Conservation (phyloP, 2,113 vertebrate species). For the Naja naja region DNA sequence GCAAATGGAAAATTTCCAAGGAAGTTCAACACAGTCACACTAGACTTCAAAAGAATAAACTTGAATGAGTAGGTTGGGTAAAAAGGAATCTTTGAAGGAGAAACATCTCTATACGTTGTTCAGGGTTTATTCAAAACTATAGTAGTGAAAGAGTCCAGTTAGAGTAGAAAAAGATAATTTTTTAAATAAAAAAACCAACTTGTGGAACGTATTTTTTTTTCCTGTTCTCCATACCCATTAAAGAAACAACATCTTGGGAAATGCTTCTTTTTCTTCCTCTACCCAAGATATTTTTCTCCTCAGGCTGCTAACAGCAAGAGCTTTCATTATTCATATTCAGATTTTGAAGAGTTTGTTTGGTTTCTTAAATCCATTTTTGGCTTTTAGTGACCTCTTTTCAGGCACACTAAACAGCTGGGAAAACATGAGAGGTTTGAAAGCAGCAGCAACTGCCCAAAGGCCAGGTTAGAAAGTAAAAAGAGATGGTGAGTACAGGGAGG, state of each 20-base stretch:
- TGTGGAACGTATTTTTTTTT: background rate
- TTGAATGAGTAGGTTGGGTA: background rate
- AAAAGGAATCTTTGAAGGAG: background rate
- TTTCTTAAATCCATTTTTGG: constrained; percentile 43
- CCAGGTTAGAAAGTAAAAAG: background rate
- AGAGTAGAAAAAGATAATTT: background rate
- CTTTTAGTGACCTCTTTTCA: constrained; percentile 47
- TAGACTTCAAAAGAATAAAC: background rate
- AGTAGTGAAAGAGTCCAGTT: background rate
- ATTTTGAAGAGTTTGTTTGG: constrained; percentile 53
- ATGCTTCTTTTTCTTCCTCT: background rate
- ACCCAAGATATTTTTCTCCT: background rate
- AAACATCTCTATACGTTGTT: background rate
- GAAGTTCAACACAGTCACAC: background rate
- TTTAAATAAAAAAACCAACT: background rate
- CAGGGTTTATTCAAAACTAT: background rate
- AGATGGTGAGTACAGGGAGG: background rate
- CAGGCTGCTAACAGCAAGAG: background rate
- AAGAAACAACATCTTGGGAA: constrained; percentile 19
- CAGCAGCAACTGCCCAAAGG: constrained; percentile 9
- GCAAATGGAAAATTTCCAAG: background rate
- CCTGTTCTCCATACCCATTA: background rate
- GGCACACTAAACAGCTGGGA: constrained; percentile 58
- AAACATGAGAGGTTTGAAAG: constrained; percentile 54
- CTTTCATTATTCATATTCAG: background rate